Percentiles rank a stretch among this genome's conserved stretches.
Conservation (phyloP, 2,888 invertebrate species). For the Drosophila mettleri region DNA sequence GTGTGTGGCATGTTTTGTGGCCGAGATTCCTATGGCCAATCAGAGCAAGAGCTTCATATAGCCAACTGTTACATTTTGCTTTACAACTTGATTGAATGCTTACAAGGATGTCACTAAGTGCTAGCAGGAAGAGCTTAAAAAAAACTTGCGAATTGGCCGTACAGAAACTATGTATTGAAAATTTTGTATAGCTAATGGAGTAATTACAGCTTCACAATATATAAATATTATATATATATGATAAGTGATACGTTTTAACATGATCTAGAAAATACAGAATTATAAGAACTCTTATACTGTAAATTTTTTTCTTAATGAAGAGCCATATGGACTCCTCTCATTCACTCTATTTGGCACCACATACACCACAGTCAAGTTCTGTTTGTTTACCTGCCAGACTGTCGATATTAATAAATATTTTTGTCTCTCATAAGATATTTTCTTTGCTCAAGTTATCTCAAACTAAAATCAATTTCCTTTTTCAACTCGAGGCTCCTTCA, state of each 20-base stretch:
- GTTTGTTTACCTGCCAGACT: neutral
- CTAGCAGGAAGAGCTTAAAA: neutral
- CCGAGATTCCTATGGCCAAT: conserved; percentile 1
- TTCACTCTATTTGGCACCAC: neutral
- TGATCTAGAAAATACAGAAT: too few species aligned
- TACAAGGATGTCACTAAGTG: too few species aligned
- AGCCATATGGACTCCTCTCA: too few species aligned
- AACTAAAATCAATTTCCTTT: neutral
- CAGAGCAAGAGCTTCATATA: neutral
- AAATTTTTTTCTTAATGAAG: too few species aligned
- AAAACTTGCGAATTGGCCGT: too few species aligned
- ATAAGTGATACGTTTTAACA: too few species aligned
- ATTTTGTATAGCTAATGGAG: too few species aligned
- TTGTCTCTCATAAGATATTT: neutral
- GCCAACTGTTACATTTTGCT: neutral
- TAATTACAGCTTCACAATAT: too few species aligned
- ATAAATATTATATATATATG: too few species aligned
- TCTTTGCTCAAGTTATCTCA: neutral
- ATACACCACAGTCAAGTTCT: neutral
- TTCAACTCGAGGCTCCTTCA: neutral
- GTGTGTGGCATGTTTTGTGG: neutral
- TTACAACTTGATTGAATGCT: neutral
- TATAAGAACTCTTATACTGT: too few species aligned
- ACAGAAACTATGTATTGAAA: neutral
- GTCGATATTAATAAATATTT: neutral